Evolutionary conservation across 2,888 invertebrate species (phyloP), one percentile per base, ranked within the genome.

Genomic region (Calephelis perditalis): DNA sequence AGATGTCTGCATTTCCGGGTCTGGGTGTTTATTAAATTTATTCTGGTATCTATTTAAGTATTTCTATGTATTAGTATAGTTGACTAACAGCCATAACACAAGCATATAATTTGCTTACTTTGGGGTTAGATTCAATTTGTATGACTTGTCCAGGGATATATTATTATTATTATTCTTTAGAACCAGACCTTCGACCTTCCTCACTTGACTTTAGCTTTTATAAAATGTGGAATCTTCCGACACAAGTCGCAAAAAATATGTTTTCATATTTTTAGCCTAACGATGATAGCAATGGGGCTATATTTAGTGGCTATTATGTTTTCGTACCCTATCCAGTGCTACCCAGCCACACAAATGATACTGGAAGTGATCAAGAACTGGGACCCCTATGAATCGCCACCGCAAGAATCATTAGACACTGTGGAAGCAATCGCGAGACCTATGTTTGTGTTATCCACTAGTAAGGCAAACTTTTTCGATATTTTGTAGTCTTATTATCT

Each of bases 271-370:
- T 71, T 54, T 71, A 82, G 82, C 36, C 52, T 70, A 52, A 47
- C 80, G 9, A 72, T 81, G 67, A 57, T 61, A 0, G 72, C 78
- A 0, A 74, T 81, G 44, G 71, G 65, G 0, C 44, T 83, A 6
- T 84, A 81, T 61, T 11, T 79, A 57, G 44, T 76, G 3, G 69
- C 83, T 0, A 68, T 82, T 26, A 75, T 70, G 7, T 74, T 78
- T 7, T 66, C 78, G 0, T 82, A 75, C 62, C 84, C 84, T 0
- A 70, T 84, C 3, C 83, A 83, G 56, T 79, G 78, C 60, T 76
- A 78, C 35, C 84, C 84, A 1, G 84, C 75, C 0, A 74, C 79
- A 5, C 64, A 72, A 5, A 78, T 82, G 0, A 71, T 82, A 3
- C 5, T 78, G 1, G 82, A 84, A 44, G 66, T 79, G 0, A 61